Conservation (phyloP, 2,113 vertebrate species). For the Hemiscyllium ocellatum region DNA sequence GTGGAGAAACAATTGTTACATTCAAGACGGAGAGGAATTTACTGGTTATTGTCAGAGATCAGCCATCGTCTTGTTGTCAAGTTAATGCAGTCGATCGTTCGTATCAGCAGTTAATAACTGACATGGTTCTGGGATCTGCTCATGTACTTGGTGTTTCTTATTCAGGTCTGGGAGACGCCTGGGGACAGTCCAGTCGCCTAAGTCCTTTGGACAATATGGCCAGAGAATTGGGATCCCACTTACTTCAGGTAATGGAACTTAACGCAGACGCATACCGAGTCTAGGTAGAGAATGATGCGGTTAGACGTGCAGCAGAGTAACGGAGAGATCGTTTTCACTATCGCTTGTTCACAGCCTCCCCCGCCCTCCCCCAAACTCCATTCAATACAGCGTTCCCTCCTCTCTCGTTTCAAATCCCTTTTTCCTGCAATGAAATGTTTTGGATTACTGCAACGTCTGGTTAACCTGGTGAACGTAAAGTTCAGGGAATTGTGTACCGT, state of each 20-base stretch:
- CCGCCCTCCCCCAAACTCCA: not conserved
- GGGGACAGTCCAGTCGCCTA: slow-evolving; percentile 67
- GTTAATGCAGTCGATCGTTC: not conserved
- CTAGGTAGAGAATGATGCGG: not conserved
- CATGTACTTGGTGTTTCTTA: not conserved
- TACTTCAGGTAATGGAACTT: slow-evolving; percentile 69
- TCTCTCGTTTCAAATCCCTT: not conserved
- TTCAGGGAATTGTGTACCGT: not conserved
- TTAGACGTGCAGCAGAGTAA: not conserved
- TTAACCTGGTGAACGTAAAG: not conserved
- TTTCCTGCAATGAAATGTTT: not conserved
- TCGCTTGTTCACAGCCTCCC: not conserved
- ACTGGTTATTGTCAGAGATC: not conserved
- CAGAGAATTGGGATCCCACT: slow-evolving; percentile 84
- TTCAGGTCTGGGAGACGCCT: slow-evolving; percentile 79
- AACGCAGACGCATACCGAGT: not conserved
- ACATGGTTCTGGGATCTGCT: not conserved
- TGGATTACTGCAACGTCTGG: not conserved
- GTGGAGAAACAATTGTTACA: not conserved
- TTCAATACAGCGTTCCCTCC: not conserved
- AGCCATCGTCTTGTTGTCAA: not conserved
- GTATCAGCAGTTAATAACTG: not conserved
- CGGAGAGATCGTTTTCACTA: not conserved
- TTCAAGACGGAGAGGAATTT: not conserved
- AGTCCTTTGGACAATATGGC: slow-evolving; percentile 78